Conservation (phyloP, 2,888 invertebrate species). For the Caenorhabditis auriculariae region DNA sequence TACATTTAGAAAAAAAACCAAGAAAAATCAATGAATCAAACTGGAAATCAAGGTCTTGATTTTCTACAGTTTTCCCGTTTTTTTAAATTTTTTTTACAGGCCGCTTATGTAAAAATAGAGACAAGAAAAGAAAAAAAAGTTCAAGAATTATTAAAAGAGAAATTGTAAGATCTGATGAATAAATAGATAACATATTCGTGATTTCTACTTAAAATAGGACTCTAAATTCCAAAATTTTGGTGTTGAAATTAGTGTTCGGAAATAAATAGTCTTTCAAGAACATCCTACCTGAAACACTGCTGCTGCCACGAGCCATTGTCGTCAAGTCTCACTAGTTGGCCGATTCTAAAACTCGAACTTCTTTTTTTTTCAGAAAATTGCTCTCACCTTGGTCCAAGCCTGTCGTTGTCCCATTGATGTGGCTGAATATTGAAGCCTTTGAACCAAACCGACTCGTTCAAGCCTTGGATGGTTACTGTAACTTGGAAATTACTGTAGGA, state of each 20-base stretch:
- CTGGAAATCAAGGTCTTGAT: not conserved
- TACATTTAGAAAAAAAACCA: too few species aligned
- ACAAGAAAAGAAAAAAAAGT: not conserved
- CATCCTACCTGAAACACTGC: conserved; percentile 54
- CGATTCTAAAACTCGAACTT: conserved; percentile 42
- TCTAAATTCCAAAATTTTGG: too few species aligned
- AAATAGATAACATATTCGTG: not conserved
- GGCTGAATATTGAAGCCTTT: conserved; percentile 62
- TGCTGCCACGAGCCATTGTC: conserved; percentile 61
- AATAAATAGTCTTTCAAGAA: not conserved
- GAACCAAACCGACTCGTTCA: conserved; percentile 53
- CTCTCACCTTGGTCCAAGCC: conserved; percentile 44
- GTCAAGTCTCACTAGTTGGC: conserved; percentile 57
- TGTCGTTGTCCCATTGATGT: conserved; percentile 51
- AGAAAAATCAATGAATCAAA: too few species aligned
- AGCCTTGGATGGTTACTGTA: conserved; percentile 57
- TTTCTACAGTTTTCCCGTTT: not conserved
- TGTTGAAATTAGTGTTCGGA: too few species aligned
- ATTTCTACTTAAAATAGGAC: not conserved
- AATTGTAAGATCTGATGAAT: too few species aligned
- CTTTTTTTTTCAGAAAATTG: not conserved
- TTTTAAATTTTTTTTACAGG: not conserved
- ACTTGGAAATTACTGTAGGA: conserved; percentile 2
- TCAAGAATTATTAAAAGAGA: not conserved
- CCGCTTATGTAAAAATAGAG: not conserved